Conservation (phyloP, 2,797 vertebrate species). For the Sylvilagus floridanus region DNA sequence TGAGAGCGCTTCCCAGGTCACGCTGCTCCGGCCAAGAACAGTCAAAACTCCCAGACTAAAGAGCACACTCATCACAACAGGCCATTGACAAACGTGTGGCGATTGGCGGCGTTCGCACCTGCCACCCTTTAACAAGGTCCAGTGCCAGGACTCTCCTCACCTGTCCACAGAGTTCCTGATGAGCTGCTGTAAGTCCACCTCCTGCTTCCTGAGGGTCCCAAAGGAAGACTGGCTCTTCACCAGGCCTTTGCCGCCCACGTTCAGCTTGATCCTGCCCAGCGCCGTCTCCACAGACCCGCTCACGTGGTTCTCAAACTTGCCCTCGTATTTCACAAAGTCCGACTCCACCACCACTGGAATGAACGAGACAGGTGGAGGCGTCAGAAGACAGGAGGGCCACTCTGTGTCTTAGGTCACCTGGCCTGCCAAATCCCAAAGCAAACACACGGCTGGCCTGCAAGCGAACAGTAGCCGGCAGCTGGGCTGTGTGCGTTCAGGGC, state of each 20-base stretch:
- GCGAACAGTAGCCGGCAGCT: accelerated
- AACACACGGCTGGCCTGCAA: not conserved
- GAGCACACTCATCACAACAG: not conserved
- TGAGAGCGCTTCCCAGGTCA: not conserved
- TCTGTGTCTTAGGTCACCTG: not conserved
- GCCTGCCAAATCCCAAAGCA: not conserved
- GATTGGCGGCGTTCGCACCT: not conserved
- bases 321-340: conserved; percentile 94
- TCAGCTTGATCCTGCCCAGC: conserved; percentile 86
- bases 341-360: conserved; percentile 90
- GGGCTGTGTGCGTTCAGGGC: accelerated
- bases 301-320: conserved; percentile 88
- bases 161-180: conserved; percentile 89
- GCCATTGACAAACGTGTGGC: not conserved
- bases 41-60: not conserved
- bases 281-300: conserved; percentile 86
- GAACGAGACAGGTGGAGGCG: not conserved
- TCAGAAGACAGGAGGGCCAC: not conserved
- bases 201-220: conserved; percentile 94
- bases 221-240: conserved; percentile 93
- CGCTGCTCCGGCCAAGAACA: not conserved
- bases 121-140: not conserved
- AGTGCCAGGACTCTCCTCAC: conserved; percentile 81
- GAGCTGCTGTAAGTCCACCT: conserved; percentile 93
- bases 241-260: conserved; percentile 85